Base-by-base conservation (phyloP, 1,140 invertebrate genomes). In the Drosophila ironensis region DNA sequence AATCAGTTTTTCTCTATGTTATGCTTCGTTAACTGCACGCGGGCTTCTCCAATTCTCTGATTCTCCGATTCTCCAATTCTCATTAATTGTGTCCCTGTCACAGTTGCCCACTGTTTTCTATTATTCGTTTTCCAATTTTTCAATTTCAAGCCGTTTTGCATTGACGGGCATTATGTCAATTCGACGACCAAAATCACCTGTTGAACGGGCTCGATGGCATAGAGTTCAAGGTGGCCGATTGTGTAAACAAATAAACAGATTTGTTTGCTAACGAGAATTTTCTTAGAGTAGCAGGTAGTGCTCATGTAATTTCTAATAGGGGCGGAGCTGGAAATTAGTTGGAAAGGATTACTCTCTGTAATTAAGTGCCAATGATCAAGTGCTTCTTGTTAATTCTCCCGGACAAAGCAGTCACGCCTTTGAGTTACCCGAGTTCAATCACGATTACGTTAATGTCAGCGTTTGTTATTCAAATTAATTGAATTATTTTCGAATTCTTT, bases 1-100 rank as follows among this genome's bases (percentile, higher is more conserved):
- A 78, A 80, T 81, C 76, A 80, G 63, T 73, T 61, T 75, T 60
- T 53, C 27, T 78, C 67, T 77, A 60, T n/a, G n/a, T n/a, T n/a
- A n/a, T 74, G 76, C 76, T 75, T 80, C 71, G 76, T 71, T 80
- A 71, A 30, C 52, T 75, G 76, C 76, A 81, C 76, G 50, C 69
- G 69, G 59, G 41, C 35, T 59, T 63, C 56, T 46, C 28, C 56
- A 40, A 48, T 46, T 41, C 47, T 46, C n/a, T 19, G 52, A 53
- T 59, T 50, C 17, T n/a, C 9, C 56, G 40, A 50, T 48, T 45
- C 51, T 48, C 38, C 16, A 54, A 52, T 61, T 57, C 14, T 12
- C 9, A 33, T n/a, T 22, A 14, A 4, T 4, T 8, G 33, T 63
- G 59, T 47, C 59, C 59, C 59, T 63, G 59, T 63, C 56, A 47